phyloP scores from a whole-genome alignment of 2,797 vertebrate species.

The Mus caroli region DNA sequence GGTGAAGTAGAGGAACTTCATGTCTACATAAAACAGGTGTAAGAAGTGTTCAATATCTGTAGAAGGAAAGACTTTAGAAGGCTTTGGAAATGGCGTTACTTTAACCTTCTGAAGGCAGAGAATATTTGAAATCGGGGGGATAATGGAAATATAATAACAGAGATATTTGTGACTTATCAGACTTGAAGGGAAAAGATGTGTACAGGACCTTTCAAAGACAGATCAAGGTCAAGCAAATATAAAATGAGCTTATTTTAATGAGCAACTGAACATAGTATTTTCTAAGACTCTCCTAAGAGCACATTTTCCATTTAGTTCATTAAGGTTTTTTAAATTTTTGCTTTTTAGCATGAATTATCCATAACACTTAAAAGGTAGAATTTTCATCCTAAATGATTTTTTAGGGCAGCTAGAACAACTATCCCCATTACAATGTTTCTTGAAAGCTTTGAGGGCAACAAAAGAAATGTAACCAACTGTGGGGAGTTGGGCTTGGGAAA shows the following conservation, averaged over 20 bases:
- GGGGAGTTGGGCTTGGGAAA: too few species aligned
- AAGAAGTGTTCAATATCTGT: neutral
- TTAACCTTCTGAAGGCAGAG: neutral
- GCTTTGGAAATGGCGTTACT: neutral
- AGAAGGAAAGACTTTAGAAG: neutral
- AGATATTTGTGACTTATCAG: neutral
- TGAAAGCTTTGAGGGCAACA: neutral
- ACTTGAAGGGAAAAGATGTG: neutral
- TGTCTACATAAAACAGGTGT: neutral
- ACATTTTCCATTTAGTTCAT: neutral
- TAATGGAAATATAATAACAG: neutral
- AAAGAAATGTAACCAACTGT: neutral
- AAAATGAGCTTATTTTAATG: neutral
- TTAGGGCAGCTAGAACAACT: neutral
- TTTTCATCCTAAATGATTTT: neutral
- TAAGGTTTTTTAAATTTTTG: neutral
- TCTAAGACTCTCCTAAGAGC: neutral
- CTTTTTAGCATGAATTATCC: conserved; percentile 23
- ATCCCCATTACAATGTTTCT: neutral
- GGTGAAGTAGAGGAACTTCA: neutral
- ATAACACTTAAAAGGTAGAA: neutral
- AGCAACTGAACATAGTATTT: conserved; percentile 5
- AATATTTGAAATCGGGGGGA: neutral
- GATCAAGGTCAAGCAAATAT: neutral
- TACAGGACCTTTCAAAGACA: neutral